Percentiles rank a stretch among this genome's conserved stretches.
Conservation (phyloP, 2,113 vertebrate genomes). For the Anoplopoma fimbria region DNA sequence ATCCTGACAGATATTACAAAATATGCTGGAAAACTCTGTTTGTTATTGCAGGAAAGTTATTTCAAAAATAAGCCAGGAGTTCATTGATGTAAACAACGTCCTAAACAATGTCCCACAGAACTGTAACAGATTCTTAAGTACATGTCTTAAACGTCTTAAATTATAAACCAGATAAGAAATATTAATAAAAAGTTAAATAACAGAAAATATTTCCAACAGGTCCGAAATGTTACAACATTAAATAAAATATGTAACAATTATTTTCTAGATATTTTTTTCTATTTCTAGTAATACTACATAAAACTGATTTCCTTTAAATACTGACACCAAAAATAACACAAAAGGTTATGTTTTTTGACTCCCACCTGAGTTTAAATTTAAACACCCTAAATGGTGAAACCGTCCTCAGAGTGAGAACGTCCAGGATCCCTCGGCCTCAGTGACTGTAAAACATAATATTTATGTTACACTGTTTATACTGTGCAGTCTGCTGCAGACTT, state of each 20-base stretch:
- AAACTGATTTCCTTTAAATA: background rate
- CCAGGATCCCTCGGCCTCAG: conserved; percentile 47
- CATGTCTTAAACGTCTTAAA: background rate
- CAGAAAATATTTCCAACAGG: background rate
- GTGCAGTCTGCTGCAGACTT: conserved; percentile 21
- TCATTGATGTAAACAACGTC: too few species aligned
- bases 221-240: too few species aligned
- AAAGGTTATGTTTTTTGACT: background rate
- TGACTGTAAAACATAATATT: conserved; percentile 45
- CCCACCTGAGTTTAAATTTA: background rate
- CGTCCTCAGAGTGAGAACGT: conserved; percentile 43
- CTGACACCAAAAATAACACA: background rate
- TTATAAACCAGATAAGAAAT: background rate
- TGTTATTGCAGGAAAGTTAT: too few species aligned
- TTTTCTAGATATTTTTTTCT: background rate
- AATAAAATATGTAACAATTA: background rate
- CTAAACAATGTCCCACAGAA: too few species aligned
- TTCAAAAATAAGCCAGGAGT: background rate
- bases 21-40: too few species aligned
- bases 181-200: background rate
- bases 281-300: background rate
- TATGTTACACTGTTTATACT: conserved; percentile 51
- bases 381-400: conserved; percentile 62
- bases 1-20: background rate
- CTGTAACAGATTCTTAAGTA: background rate